Evolutionary conservation across 1,140 invertebrate genomes (phyloP).

Genomic region (Orius laevigatus): DNA sequence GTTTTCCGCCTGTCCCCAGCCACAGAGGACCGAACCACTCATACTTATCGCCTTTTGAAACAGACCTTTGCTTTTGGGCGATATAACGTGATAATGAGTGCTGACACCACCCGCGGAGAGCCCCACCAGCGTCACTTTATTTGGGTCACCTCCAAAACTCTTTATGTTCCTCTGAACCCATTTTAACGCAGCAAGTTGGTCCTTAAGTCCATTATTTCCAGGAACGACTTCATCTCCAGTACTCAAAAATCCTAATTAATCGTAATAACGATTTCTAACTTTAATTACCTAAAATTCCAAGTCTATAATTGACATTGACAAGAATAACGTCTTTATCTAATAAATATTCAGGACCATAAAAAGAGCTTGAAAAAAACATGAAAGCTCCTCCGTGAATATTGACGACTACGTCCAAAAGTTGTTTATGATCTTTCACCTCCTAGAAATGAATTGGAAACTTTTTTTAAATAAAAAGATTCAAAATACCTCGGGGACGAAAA

Average conservation of each 20-base stretch:
- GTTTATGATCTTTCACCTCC: neutral
- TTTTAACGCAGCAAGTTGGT: constrained; percentile 41
- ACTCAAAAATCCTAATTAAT: constrained; percentile 33
- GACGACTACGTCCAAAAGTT: constrained; percentile 27
- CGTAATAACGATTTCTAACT: neutral
- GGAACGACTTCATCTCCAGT: constrained; percentile 33
- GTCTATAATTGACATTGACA: constrained; percentile 52
- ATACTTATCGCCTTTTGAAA: constrained; percentile 56
- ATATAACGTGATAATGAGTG: constrained; percentile 46
- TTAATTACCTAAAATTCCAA: constrained; percentile 25
- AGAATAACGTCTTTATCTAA: constrained; percentile 39
- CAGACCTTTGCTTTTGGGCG: constrained; percentile 26
- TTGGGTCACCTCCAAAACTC: constrained; percentile 40
- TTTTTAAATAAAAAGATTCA: neutral
- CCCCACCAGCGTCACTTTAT: constrained; percentile 35
- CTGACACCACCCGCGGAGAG: constrained; percentile 42
- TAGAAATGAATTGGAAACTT: constrained; percentile 1
- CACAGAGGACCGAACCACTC: constrained; percentile 54
- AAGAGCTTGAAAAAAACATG: constrained; percentile 27
- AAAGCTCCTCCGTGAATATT: constrained; percentile 34
- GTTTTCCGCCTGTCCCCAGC: constrained; percentile 51
- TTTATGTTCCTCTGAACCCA: constrained; percentile 43
- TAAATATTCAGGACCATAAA: constrained; percentile 27
- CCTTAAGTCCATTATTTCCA: constrained; percentile 44
- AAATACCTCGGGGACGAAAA: constrained; percentile 15